phyloP scores from a whole-genome alignment of 2,888 invertebrate species.

The Pilophorus perplexus region DNA sequence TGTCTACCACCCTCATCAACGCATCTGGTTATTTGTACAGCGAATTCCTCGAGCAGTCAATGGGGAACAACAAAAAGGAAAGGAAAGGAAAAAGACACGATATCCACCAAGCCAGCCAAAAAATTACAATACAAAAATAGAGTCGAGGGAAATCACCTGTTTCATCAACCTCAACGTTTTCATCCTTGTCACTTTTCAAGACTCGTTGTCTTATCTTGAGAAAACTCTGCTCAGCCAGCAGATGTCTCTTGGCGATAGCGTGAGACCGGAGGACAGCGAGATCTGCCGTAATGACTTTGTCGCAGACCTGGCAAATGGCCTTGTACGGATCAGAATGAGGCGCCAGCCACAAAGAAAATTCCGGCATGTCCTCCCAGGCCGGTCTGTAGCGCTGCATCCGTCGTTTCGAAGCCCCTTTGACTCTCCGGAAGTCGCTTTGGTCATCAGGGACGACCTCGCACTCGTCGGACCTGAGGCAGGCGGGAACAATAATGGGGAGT shows the following conservation, averaged over 20 bases:
- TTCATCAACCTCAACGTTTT: no score
- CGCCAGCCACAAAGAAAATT: conserved; percentile 46
- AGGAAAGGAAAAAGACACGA: no score
- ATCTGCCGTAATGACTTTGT: conserved; percentile 47
- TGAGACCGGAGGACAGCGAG: conserved; percentile 47
- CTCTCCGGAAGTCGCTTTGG: neutral
- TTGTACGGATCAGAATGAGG: conserved; percentile 46
- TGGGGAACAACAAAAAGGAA: no score
- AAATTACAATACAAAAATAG: no score
- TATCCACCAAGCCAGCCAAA: no score
- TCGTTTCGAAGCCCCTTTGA: conserved; percentile 14
- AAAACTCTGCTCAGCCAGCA: conserved; percentile 31
- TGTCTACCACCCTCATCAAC: no score
- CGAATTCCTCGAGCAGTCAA: no score
- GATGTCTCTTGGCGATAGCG: conserved; percentile 46
- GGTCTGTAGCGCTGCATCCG: conserved; percentile 47
- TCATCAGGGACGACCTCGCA: neutral
- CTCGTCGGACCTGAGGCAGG: neutral
- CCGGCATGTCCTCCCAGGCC: conserved; percentile 48
- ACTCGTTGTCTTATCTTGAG: no score
- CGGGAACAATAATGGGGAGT: neutral
- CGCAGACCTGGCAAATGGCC: conserved; percentile 48
- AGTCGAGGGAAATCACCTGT: no score
- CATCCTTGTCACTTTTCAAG: no score
- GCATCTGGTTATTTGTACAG: no score